Base-by-base conservation (phyloP, 2,113 vertebrate genomes). In the Stegostoma tigrinum region DNA sequence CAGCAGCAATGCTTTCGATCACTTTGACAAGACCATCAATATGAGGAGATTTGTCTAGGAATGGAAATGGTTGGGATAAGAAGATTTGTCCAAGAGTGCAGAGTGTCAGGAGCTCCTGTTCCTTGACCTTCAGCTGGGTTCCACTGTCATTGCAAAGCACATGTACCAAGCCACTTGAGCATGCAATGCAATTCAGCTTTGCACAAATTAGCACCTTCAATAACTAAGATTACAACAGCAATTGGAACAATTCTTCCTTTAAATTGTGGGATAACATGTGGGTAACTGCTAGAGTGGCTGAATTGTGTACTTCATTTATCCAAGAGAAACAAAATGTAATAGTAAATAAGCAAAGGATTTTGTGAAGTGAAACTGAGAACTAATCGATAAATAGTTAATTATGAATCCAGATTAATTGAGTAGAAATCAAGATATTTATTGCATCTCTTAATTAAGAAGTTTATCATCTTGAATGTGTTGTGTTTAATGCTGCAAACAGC, bases 391-490 rank as follows among this genome's bases (percentile, higher is more conserved):
- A 61, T 75, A 72, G 68, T 95, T 95, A 95, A 95, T 95, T 95
- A 95, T 95, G 94, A 72, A 95, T 95, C 94, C 94, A 52, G 94
- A 72, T 95, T 95, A 95, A 95, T 95, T 95, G 94, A 95, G 94
- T 72, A 48, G 94, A 95, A 95, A 95, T 95, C 94, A 95, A 70
- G 45, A 52, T 52, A 95, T 95, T 95, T 95, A 95, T 95, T 95
- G 94, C 94, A 95, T 72, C 68, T 95, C 45, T 95, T 95, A 95
- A 95, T 95, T 75, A 95, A 95, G 94, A 27, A 95, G 67, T 95
- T 95, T 95, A 95, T 95, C 94, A 95, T 95, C 67, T 72, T 95
- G 94, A 95, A 95, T 95, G 45, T 95, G 94, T 95, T 95, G 94
- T 72, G 68, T 95, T 95, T 95, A 95, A 67, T 72, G 67, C 68